Base-by-base conservation (phyloP, 2,797 vertebrate genomes). In the Bradypodion ventrale region DNA sequence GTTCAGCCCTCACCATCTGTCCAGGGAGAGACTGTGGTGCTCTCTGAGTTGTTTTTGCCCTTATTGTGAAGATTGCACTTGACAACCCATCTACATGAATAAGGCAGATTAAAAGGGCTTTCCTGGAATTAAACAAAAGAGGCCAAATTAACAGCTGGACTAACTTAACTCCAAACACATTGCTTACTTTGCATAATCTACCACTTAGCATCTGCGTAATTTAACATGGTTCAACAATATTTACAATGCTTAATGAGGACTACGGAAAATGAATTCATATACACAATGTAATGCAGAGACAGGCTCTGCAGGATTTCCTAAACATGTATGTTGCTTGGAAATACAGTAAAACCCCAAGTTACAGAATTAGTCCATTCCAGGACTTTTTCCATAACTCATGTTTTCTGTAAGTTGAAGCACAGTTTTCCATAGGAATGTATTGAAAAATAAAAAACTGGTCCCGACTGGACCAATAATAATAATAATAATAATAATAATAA, bases 1-100 rank as follows among this genome's bases (percentile, higher is more conserved):
- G 83, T 79, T 89, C 88, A 89, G 86, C 87, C 89, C 88, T 77
- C 79, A 35, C 92, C 94, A 94, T 95, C 93, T 96, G 95, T 86
- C 89, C 89, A 52, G 84, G 86, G 72, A 68, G 52, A 85, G 42
- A 21, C 74, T 37, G 56, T 42, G 84, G 84, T 62, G 82, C 73
- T 74, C 60, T 63, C 29, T 49, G 5, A n/a, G 2, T 66, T 3
- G 83, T 66, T 84, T 4, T 90, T 78, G 69, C 81, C 13, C 84
- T 88, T 86, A 84, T 86, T 88, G 90, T n/a, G 44, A 93, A 37
- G 85, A 80, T 63, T 70, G 56, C 40, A 23, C 86, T 92, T 90
- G 90, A 88, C 84, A 83, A 75, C 72, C 56, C 10, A 74, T 86
- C 84, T 89, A 80, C 82, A 85, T 77, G 91, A 91, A 93, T 78